These are phyloP conservation scores for Sebastes matsubarae DNA, from an alignment of 2,797 vertebrate genomes.

Conservation along the genomic window DNA sequence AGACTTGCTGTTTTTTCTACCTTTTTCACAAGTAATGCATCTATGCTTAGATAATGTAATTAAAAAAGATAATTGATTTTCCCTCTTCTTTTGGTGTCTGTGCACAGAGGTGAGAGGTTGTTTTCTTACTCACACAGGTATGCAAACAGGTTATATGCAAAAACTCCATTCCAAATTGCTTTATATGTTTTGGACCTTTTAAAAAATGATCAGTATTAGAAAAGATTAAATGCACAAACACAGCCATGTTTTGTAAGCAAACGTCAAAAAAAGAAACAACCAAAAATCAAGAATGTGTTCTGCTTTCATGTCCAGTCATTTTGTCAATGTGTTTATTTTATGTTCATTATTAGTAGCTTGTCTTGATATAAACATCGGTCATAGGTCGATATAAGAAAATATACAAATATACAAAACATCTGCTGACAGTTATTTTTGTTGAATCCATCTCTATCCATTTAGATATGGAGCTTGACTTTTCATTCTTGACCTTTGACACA, in stretches of 20 bases:
- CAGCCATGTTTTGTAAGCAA: conserved; percentile 53
- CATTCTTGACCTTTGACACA: neutral
- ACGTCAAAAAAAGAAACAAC: conserved; percentile 24
- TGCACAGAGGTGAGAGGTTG: conserved; percentile 33
- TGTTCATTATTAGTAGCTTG: neutral
- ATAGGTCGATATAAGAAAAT: neutral
- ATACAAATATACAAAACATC: neutral
- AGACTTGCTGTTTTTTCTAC: conserved; percentile 90
- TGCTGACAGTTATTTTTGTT: neutral
- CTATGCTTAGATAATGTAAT: conserved; percentile 86
- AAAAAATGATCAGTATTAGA: conserved; percentile 17
- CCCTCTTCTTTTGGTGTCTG: conserved; percentile 69
- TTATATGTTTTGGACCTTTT: conserved; percentile 32
- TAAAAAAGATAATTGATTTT: conserved; percentile 84
- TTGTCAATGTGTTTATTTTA: conserved; percentile 34
- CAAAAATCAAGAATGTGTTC: conserved; percentile 41
- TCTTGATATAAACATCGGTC: neutral
- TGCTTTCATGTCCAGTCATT: conserved; percentile 34
- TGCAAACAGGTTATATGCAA: conserved; percentile 54
- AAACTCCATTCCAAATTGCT: conserved; percentile 44
- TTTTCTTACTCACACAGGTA: conserved; percentile 24
- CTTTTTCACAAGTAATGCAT: conserved; percentile 88
- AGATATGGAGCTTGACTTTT: neutral
- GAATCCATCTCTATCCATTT: neutral
- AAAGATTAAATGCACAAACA: conserved; percentile 25